Conservation (phyloP, 2,113 vertebrate genomes). For the Zapornia atra region DNA sequence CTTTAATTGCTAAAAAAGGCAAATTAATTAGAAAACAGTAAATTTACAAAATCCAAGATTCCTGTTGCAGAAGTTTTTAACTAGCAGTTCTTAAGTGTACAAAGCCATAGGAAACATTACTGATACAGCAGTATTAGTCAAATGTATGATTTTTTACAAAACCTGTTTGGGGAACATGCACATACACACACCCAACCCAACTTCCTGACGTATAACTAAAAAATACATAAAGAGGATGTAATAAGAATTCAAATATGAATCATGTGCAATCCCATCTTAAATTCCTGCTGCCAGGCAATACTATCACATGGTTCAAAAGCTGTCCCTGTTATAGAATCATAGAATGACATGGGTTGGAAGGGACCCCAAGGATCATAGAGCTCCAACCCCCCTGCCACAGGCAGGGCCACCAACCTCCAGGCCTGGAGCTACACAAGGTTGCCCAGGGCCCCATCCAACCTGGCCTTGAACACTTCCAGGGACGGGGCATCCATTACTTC, state of each 20-base stretch:
- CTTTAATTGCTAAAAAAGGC: background rate
- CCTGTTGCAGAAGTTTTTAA: background rate
- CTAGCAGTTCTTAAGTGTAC: background rate
- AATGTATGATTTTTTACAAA: background rate
- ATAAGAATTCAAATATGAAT: background rate
- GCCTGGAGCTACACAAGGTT: no score
- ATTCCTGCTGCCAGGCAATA: background rate
- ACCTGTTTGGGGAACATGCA: background rate
- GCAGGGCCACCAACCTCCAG: no score
- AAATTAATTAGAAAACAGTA: background rate
- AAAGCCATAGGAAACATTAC: background rate
- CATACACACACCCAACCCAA: rapidly evolving
- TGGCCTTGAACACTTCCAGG: no score
- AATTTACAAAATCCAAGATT: background rate
- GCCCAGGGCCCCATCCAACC: no score
- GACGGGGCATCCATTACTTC: no score
- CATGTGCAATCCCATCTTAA: background rate
- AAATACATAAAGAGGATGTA: background rate
- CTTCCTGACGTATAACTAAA: background rate
- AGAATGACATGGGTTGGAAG: no score
- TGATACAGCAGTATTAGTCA: background rate
- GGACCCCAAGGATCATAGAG: no score
- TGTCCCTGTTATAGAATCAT: background rate
- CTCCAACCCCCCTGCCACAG: no score
- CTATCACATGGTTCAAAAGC: background rate